phyloP scores from a whole-genome alignment of 2,113 vertebrate genomes.

The Athene cunicularia region DNA sequence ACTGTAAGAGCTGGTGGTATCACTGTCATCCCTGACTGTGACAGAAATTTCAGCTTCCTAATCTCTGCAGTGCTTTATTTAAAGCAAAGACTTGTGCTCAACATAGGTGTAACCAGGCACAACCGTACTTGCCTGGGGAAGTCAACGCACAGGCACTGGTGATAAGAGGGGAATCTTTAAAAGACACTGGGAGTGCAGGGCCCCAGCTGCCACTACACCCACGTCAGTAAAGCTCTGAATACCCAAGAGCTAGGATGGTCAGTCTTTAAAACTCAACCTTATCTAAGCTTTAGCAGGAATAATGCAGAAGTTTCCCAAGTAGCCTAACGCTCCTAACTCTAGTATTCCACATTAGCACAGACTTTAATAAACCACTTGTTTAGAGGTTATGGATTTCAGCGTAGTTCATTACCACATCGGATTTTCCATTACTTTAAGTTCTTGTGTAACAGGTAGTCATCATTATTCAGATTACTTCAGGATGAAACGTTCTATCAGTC shows the following conservation, averaged over 20 bases:
- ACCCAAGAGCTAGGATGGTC: background rate
- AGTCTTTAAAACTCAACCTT: background rate
- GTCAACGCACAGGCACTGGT: background rate
- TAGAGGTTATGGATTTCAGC: background rate
- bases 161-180: background rate
- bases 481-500: background rate
- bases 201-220: background rate
- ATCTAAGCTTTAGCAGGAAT: background rate
- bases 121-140: background rate
- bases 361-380: background rate
- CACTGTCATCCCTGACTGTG: rapidly evolving
- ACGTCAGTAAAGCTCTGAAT: background rate
- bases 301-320: background rate
- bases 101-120: background rate
- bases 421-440: background rate
- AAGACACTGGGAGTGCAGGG: background rate
- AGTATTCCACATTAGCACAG: background rate
- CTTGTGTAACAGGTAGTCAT: background rate
- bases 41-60: background rate
- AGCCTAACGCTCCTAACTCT: background rate
- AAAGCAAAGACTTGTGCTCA: background rate
- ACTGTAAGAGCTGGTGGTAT: background rate
- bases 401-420: background rate
- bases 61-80: background rate
- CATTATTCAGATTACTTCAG: background rate